Evolutionary conservation across 1,140 invertebrate species (phyloP), one percentile per base, ranked within the genome.

Genomic region (Eulimnadia texana): DNA sequence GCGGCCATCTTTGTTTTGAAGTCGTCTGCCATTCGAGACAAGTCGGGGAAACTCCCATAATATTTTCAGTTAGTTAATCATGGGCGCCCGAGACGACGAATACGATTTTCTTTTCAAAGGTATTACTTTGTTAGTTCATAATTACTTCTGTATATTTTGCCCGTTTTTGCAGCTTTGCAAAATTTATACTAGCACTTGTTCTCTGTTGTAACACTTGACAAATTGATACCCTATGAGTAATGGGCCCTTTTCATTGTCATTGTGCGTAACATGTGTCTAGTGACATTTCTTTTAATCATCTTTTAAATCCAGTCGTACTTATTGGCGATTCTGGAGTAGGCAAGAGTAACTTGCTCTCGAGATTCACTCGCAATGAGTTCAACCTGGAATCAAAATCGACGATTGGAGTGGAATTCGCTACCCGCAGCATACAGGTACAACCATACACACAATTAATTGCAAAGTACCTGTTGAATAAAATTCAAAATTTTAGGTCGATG

Each of bases 91-190:
- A 80, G 94, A 98, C 80, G 94, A 98, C 79, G 95, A 99, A 81
- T 99, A 99, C 78, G 96, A 99, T 82, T 99, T 98, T 86, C 86
- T 99, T 76, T 99, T 99, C 80, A 99, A 99, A 93, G 95, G 95
- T 98, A 83, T 79, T 74, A 68, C 16, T 42, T 9, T 9, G 6
- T 42, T 42, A 42, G 6, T 42, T 42, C 33, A 42, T 9, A 6
- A 42, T 42, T 42, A 42, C 6, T 42, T 42, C 16, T 42, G 33
- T 9, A 42, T 42, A 16, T 42, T 42, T 42, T n/a, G n/a, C n/a
- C n/a, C n/a, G n/a, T n/a, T n/a, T n/a, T n/a, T n/a, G n/a, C n/a
- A n/a, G n/a, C n/a, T n/a, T n/a, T n/a, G n/a, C n/a, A n/a, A n/a
- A n/a, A n/a, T n/a, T n/a, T n/a, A n/a, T n/a, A n/a, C n/a, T n/a